phyloP scores from a whole-genome alignment of 2,888 invertebrate genomes.

The Quadroppia sp. region DNA sequence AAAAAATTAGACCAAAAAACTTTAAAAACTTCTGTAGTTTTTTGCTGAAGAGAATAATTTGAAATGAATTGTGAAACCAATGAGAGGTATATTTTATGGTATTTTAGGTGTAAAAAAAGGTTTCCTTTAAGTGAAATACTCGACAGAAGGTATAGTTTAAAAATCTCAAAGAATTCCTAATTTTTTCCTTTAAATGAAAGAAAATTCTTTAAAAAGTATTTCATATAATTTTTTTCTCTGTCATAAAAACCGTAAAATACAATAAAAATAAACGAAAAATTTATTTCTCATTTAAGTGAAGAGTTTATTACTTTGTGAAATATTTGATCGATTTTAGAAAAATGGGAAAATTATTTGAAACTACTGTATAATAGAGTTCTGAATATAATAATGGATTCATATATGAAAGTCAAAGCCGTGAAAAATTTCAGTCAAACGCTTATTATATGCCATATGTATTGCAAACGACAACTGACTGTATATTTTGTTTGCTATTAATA shows the following conservation, averaged over 20 bases:
- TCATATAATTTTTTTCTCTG: not conserved
- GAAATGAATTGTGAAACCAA: slow-evolving; percentile 4
- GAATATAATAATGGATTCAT: too few relatives aligned
- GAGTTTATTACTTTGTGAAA: too few relatives aligned
- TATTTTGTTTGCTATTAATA: not conserved
- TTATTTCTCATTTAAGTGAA: not conserved
- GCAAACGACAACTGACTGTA: not conserved
- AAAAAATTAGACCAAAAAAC: not conserved
- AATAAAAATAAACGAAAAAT: not conserved
- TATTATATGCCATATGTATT: not conserved
- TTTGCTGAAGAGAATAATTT: too few relatives aligned
- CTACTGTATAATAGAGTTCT: too few relatives aligned
- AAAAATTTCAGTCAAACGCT: not conserved
- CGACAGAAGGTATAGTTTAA: not conserved
- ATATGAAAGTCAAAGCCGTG: too few relatives aligned
- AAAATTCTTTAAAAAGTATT: not conserved
- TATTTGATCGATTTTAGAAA: too few relatives aligned
- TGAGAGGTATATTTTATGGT: not conserved
- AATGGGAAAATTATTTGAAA: too few relatives aligned
- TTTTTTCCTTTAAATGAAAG: not conserved
- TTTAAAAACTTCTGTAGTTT: too few relatives aligned
- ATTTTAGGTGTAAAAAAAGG: too few relatives aligned
- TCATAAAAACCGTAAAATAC: not conserved
- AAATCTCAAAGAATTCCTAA: not conserved
- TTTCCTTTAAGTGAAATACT: not conserved